Conservation (phyloP, 2,113 vertebrate species). For the Odontesthes bonariensis region DNA sequence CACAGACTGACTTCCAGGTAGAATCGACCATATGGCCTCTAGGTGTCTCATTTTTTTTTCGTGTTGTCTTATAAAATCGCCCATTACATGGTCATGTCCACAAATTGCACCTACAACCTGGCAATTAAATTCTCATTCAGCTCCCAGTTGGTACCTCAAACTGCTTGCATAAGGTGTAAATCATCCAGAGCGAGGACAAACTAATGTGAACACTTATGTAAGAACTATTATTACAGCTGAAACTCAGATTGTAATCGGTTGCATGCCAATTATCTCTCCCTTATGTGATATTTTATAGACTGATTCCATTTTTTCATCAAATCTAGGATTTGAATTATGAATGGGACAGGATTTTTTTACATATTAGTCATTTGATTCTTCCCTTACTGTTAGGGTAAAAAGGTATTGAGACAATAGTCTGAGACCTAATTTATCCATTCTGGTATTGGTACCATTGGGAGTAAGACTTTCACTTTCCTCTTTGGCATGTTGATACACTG, state of each 20-base stretch:
- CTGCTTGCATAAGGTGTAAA: constrained; percentile 22
- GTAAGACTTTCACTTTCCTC: too few species aligned
- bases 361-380: too few species aligned
- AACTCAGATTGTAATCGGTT: not conserved
- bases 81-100: constrained; percentile 51
- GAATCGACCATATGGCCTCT: constrained; percentile 43
- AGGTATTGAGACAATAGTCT: too few species aligned
- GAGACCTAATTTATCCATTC: too few species aligned
- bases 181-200: not conserved
- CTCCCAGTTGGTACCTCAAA: not conserved
- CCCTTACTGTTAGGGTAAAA: too few species aligned
- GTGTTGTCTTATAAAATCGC: constrained; percentile 48
- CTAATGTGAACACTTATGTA: not conserved
- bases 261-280: not conserved
- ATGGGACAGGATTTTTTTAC: too few species aligned
- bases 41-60: constrained; percentile 18
- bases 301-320: not conserved
- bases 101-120: constrained; percentile 36
- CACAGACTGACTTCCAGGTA: constrained; percentile 37
- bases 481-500: too few species aligned
- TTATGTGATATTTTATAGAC: not conserved
- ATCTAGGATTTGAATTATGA: not conserved
- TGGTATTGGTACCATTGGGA: too few species aligned
- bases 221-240: constrained; percentile 1
- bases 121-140: constrained; percentile 50